Evolutionary conservation across 1,140 invertebrate genomes (phyloP), one percentile per base, ranked within the genome.

Genomic region (Drosophila novamexicana): DNA sequence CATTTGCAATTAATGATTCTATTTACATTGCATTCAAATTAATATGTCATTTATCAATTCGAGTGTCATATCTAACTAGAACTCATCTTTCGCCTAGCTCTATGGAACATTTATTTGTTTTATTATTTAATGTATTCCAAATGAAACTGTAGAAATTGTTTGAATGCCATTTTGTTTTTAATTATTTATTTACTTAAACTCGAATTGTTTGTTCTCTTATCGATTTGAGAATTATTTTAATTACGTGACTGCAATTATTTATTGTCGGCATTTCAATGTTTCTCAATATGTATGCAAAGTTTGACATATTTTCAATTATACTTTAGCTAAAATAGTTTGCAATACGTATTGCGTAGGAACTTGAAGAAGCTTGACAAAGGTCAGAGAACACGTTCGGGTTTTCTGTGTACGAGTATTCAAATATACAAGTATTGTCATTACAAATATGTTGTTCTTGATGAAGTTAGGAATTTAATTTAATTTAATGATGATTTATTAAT

Each of bases 151-250:
- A 22, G 1, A 57, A 76, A 79, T 72, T 72, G 63, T 72, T 83
- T 72, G 76, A 83, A 76, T 83, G 80, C 63, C 75, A 72, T 58
- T 75, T 65, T 49, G 58, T 50, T 39, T 32, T 1, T 14, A 61
- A 44, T 54, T 34, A 50, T 37, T 68, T 53, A 32, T 61, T 61
- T 37, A n/a, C 12, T 39, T 16, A 34, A 37, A 37, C 53, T 53
- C 6, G 29, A 16, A 1, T 18, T 1, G 10, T 39, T 7, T 36
- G 36, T 8, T 9, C 39, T 45, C 39, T 47, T 22, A 34, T 12
- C 47, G 52, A 44, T 62, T 69, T 14, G 34, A 54, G 58, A 62
- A 36, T 47, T 54, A 62, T 69, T 54, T 69, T 54, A 54, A 63
- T 62, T 54, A 69, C 67, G 67, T 69, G 67, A 69, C 67, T 69